phyloP scores from a whole-genome alignment of 2,113 vertebrate species.

The Chionis minor region DNA sequence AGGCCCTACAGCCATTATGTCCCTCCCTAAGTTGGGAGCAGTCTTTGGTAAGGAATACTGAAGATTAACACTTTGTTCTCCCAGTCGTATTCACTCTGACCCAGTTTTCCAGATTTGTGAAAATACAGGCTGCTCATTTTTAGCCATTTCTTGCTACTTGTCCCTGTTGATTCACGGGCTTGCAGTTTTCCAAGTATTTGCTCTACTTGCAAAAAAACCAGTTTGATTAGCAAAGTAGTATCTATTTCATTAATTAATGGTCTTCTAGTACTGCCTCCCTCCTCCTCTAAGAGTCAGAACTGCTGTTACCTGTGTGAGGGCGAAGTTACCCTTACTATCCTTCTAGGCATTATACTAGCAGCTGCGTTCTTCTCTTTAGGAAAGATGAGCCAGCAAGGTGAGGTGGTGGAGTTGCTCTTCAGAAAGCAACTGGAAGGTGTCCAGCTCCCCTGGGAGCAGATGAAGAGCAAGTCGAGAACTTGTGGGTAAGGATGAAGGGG shows the following conservation, averaged over 20 bases:
- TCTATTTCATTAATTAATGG: neutral
- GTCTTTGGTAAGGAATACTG: neutral
- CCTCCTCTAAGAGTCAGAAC: neutral
- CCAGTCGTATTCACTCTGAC: neutral
- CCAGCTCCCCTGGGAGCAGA: no score
- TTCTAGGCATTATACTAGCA: neutral
- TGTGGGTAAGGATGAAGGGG: no score
- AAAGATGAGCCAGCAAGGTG: no score
- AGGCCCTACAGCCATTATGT: neutral
- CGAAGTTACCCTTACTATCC: neutral
- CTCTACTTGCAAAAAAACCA: neutral
- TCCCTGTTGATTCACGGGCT: neutral
- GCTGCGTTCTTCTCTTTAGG: neutral
- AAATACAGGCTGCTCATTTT: neutral
- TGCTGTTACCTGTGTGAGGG: neutral
- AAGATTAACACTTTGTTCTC: neutral
- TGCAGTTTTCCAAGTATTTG: neutral
- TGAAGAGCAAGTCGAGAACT: no score
- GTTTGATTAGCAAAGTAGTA: neutral
- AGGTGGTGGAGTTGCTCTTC: no score
- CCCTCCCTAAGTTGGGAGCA: neutral
- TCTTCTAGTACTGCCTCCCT: neutral
- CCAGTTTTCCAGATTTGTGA: neutral
- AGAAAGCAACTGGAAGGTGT: no score
- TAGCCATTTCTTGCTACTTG: neutral